Percentiles rank a stretch among this genome's conserved stretches.
Evolutionary conservation across 1,140 invertebrate genomes (phyloP).

Genomic region (Drosophila tropicalis): DNA sequence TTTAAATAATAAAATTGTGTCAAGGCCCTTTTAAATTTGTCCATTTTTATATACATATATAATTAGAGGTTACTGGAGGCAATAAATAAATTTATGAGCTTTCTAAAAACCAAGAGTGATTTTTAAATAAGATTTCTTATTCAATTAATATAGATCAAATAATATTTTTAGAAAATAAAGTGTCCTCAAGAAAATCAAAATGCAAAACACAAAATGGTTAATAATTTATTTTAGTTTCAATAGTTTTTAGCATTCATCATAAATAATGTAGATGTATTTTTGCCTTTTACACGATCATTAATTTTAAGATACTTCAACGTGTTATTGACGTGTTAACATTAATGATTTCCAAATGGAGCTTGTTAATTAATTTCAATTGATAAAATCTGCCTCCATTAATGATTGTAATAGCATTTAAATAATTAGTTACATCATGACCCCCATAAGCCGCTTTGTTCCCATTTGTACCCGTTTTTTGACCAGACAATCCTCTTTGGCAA

Average conservation of each 20-base stretch:
- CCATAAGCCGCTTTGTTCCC: conserved; percentile 20
- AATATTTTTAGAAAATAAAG: too few relatives aligned
- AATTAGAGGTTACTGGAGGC: too few relatives aligned
- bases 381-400: conserved; percentile 63
- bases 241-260: neutral
- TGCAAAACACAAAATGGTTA: neutral
- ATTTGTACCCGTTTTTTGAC: neutral
- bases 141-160: too few relatives aligned
- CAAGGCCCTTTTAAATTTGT: too few relatives aligned
- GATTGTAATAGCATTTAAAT: conserved; percentile 68
- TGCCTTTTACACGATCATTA: conserved; percentile 17
- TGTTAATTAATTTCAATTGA: conserved; percentile 73
- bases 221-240: neutral
- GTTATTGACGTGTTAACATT: conserved; percentile 48
- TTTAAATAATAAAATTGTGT: too few relatives aligned
- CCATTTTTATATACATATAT: too few relatives aligned
- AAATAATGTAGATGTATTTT: neutral
- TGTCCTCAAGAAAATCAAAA: too few relatives aligned
- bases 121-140: too few relatives aligned
- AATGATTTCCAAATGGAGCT: conserved; percentile 40
- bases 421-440: conserved; percentile 70
- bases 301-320: conserved; percentile 23
- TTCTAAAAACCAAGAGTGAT: too few relatives aligned
- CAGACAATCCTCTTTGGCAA: conserved; percentile 18
- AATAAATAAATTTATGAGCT: too few relatives aligned